Percentiles rank a stretch among this genome's conserved stretches.
These are phyloP conservation scores for Mormyrops boulengeri DNA, from an alignment of 2,797 vertebrate species.

Conservation along the genomic window DNA sequence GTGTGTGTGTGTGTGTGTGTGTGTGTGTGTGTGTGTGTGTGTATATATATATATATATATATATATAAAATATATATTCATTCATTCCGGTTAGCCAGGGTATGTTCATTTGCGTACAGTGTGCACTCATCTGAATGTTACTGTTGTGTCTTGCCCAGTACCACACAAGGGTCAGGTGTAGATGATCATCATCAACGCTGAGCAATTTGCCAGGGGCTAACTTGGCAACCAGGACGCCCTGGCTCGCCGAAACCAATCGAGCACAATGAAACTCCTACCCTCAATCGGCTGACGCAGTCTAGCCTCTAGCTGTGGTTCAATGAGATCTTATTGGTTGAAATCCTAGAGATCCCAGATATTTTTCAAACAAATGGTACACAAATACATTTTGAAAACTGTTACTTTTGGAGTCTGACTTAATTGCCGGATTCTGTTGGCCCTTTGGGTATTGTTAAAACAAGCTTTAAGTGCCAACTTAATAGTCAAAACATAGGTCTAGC, in stretches of 20 bases:
- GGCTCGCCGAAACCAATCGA: background rate
- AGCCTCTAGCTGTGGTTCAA: background rate
- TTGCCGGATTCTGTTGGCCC: background rate
- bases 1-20: background rate
- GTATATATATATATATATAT: background rate
- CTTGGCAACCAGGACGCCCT: background rate
- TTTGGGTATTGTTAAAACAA: background rate
- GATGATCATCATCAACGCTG: background rate
- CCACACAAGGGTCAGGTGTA: background rate
- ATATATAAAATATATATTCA: no score
- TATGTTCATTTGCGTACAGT: background rate
- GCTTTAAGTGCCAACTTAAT: background rate
- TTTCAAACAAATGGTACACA: background rate
- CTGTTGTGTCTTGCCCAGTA: background rate
- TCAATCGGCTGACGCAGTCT: background rate
- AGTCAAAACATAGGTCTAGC: background rate
- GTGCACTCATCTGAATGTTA: background rate
- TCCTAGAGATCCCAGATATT: background rate
- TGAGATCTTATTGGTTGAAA: background rate
- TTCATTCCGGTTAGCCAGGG: background rate
- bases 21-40: background rate
- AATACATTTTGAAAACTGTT: background rate
- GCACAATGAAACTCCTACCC: background rate
- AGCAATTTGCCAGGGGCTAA: background rate
- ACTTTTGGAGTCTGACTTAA: background rate